These are phyloP conservation scores for Colinus virginianus DNA, from an alignment of 2,113 vertebrate species.

Conservation along the genomic window DNA sequence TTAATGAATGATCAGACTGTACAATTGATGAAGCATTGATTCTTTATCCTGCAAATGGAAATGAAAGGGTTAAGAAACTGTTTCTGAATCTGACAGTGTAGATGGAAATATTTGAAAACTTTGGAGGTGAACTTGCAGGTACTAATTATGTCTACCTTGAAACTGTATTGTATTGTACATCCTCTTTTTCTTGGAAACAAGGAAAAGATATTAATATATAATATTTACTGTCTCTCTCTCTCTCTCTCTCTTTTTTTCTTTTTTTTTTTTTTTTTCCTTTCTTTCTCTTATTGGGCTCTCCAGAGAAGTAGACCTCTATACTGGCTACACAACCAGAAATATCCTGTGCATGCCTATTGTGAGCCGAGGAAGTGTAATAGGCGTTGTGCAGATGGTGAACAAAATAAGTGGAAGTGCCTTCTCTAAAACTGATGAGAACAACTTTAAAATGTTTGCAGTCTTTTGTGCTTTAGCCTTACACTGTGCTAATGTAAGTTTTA, in stretches of 20 bases:
- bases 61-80: background rate
- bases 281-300: background rate
- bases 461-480: constrained; percentile 99
- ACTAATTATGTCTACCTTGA: background rate
- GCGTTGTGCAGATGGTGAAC: constrained; percentile 99
- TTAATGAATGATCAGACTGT: background rate
- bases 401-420: constrained; percentile 98
- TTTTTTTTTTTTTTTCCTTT: background rate
- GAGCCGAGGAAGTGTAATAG: constrained; percentile 95
- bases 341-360: constrained; percentile 99
- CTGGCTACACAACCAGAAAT: constrained; percentile 97
- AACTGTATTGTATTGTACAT: fast-evolving
- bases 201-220: background rate
- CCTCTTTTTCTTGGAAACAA: background rate
- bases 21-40: background rate
- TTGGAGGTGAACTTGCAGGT: background rate
- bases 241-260: background rate
- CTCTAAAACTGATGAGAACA: constrained; percentile 99
- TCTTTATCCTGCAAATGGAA: background rate
- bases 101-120: background rate
- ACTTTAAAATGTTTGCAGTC: constrained; percentile 99
- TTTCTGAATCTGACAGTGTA: background rate
- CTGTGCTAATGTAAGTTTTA: constrained; percentile 96
- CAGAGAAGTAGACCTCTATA: constrained; percentile 98
- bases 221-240: background rate